A percentile compares a stretch with the other conserved stretches of the same genome.
These are phyloP conservation scores for Nesidiocoris tenuis DNA, from an alignment of 2,888 invertebrate species.

Conservation along the genomic window DNA sequence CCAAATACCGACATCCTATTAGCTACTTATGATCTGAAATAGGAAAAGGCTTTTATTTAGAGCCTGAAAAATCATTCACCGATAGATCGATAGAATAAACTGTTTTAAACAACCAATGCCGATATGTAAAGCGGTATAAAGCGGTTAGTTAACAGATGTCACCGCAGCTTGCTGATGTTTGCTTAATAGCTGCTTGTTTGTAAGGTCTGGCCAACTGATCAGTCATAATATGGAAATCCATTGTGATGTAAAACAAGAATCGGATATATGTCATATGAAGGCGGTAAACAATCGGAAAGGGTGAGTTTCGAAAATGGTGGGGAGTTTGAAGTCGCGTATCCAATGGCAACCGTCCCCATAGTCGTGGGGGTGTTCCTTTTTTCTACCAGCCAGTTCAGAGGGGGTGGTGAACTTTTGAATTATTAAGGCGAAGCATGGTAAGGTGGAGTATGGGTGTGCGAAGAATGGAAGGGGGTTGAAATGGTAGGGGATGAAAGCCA, in stretches of 20 bases:
- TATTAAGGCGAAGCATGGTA: slow-evolving; percentile 14
- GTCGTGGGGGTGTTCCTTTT: slow-evolving; percentile 8
- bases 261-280: slow-evolving; percentile 18
- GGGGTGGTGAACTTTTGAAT: slow-evolving; percentile 39
- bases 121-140: slow-evolving; percentile 16
- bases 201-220: slow-evolving; percentile 3
- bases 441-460: neutral
- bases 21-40: too few relatives aligned
- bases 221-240: slow-evolving; percentile 18
- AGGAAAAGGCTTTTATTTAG: too few relatives aligned
- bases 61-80: too few relatives aligned
- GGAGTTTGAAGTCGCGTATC: slow-evolving; percentile 28
- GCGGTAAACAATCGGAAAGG: slow-evolving; percentile 18
- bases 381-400: slow-evolving; percentile 2
- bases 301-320: slow-evolving; percentile 1
- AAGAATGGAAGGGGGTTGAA: neutral
- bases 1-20: too few relatives aligned
- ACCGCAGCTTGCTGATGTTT: slow-evolving; percentile 7
- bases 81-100: too few relatives aligned
- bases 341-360: slow-evolving; percentile 29
- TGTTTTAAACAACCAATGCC: too few relatives aligned
- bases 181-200: slow-evolving; percentile 15
- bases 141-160: slow-evolving; percentile 28
- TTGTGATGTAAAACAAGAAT: slow-evolving; percentile 25
- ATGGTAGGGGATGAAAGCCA: neutral